phyloP scores from a whole-genome alignment of 2,888 invertebrate species.

The Orchesellides sinensis region DNA sequence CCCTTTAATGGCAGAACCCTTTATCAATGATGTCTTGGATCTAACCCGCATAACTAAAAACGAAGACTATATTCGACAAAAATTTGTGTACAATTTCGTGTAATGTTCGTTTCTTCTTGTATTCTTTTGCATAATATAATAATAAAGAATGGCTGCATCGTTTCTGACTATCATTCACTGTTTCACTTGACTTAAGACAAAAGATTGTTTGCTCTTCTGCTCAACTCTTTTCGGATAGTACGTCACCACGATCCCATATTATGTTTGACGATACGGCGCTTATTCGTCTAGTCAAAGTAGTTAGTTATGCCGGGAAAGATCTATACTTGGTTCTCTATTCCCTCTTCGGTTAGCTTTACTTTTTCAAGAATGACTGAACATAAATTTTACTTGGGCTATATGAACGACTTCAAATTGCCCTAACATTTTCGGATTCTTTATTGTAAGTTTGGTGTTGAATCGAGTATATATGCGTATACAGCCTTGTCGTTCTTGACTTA shows the following conservation, averaged over 20 bases:
- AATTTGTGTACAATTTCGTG: too few species aligned
- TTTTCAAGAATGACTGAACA: not conserved
- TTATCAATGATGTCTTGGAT: not conserved
- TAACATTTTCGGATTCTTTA: too few species aligned
- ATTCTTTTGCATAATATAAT: not conserved
- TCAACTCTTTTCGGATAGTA: not conserved
- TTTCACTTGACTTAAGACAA: slow-evolving; percentile 1
- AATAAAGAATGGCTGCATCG: not conserved
- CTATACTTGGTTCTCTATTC: not conserved
- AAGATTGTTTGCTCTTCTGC: not conserved
- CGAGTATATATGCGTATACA: not conserved
- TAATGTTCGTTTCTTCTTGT: not conserved
- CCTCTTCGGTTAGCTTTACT: not conserved
- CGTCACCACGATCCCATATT: not conserved
- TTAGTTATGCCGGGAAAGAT: not conserved
- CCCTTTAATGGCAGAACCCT: too few species aligned
- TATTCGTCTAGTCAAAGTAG: slow-evolving; percentile 1
- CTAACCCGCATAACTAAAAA: too few species aligned
- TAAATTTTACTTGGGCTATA: not conserved
- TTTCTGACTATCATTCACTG: not conserved
- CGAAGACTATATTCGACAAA: too few species aligned
- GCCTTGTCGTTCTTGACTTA: not conserved
- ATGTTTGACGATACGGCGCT: not conserved
- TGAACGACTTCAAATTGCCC: too few species aligned
- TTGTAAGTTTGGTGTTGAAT: not conserved